Base-by-base conservation (phyloP, 2,797 vertebrate genomes). In the Florisuga fusca region DNA sequence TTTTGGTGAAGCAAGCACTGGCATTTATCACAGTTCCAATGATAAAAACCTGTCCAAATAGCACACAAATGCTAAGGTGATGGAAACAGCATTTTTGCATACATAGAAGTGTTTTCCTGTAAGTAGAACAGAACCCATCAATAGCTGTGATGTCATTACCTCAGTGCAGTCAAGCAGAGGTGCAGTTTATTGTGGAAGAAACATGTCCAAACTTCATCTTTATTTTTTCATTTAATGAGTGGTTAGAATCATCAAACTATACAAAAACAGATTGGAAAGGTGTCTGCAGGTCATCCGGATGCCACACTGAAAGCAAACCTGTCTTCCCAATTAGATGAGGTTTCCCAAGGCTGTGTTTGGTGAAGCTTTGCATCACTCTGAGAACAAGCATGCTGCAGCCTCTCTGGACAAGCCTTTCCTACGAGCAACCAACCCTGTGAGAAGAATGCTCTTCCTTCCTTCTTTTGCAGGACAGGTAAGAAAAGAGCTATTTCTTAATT, bases 381-480 rank as follows among this genome's bases (percentile, higher is more conserved):
- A 23, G 67, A 76, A 22, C 1, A 5, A 26, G 3, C 10, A 25
- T 62, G 25, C 43, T 83, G 17, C 38, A 75, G 33, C 27, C 18
- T 51, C 16, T 68, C 80, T 61, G 50, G 29, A 43, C 33, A 50
- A 61, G 31, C 8, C 0, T 0, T 59, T 87, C 34, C 43, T 27
- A 20, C 45, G 38, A 25, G 66, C 20, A 71, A 1, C 59, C 61
- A 13, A 1, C 0, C 6, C 22, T 2, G 1, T 1, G 5, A 46
- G 34, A 74, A 80, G 33, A 71, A 62, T 15, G 33, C 9, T 57
- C 58, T 67, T 86, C n/a, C 33, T 46, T 57, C 63, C 12, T 93
- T 92, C 85, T 91, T 91, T 45, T 7, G 15, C 62, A 41, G 74
- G 27, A 25, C 23, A 64, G 54, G 29, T 94, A 51, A 80, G 50